Evolutionary conservation across 2,888 invertebrate genomes (phyloP).

Genomic region (Drosophila meridiana): DNA sequence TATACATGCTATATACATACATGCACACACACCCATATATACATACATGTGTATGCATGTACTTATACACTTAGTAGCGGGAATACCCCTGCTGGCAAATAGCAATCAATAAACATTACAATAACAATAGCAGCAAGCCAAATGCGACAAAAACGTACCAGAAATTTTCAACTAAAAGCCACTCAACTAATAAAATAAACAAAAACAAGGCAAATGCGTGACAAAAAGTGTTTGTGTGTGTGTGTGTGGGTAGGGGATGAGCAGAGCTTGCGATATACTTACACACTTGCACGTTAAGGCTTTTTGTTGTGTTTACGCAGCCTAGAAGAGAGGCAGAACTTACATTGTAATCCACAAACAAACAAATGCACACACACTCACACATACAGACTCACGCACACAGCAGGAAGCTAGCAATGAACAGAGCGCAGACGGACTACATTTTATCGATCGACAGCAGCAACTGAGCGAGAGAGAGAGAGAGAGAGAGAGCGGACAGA

Average conservation of each 20-base stretch:
- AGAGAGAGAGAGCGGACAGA: neutral
- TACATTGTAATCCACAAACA: slow-evolving; percentile 64
- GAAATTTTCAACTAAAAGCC: slow-evolving; percentile 61
- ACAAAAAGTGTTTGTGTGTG: slow-evolving; percentile 16
- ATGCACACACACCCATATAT: neutral
- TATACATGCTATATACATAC: slow-evolving; percentile 26
- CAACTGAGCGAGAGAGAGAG: slow-evolving; percentile 14
- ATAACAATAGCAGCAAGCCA: slow-evolving; percentile 33
- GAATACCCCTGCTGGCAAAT: slow-evolving; percentile 42
- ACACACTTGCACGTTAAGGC: slow-evolving; percentile 27
- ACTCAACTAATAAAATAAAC: slow-evolving; percentile 74
- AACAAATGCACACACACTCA: slow-evolving; percentile 22
- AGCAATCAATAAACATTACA: slow-evolving; percentile 67
- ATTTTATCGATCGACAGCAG: slow-evolving; percentile 69
- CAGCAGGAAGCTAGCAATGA: slow-evolving; percentile 57
- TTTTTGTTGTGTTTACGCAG: slow-evolving; percentile 19
- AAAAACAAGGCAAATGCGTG: slow-evolving; percentile 57
- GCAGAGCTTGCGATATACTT: neutral
- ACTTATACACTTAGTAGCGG: slow-evolving; percentile 17
- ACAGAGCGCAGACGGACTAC: slow-evolving; percentile 41
- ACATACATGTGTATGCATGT: neutral
- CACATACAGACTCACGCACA: slow-evolving; percentile 13
- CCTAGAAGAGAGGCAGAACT: slow-evolving; percentile 29
- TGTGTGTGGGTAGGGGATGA: neutral
- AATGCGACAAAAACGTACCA: slow-evolving; percentile 43